Percentiles rank a stretch among this genome's conserved stretches.
Conservation (phyloP, 1,140 invertebrate genomes). For the Triops longicaudatus region DNA sequence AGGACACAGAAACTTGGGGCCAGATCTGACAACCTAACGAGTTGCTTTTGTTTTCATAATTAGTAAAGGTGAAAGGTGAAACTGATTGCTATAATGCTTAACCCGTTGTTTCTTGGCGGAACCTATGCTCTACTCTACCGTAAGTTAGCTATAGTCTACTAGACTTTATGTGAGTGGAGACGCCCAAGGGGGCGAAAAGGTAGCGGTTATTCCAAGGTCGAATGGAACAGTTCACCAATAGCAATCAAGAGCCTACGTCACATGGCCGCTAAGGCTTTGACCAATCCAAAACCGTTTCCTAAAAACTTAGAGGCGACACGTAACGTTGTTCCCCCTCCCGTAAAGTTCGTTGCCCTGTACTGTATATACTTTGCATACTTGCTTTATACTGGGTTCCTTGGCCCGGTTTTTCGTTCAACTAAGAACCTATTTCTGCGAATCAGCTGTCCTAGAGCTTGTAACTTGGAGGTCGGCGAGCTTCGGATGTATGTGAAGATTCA, state of each 20-base stretch:
- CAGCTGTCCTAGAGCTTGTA: background rate
- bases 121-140: slow-evolving; percentile 7
- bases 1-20: background rate
- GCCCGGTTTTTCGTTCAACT: background rate
- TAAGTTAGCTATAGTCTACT: slow-evolving; percentile 8
- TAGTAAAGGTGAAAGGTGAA: background rate
- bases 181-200: slow-evolving; percentile 13
- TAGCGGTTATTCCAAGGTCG: slow-evolving; percentile 14
- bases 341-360: slow-evolving; percentile 1
- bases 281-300: background rate
- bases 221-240: slow-evolving; percentile 15
- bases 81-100: background rate
- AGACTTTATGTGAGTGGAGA: slow-evolving; percentile 7
- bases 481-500: background rate
- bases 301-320: background rate
- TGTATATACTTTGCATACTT: background rate
- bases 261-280: background rate
- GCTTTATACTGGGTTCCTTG: background rate
- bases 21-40: background rate
- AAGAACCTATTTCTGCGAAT: background rate
- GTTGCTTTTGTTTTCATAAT: background rate
- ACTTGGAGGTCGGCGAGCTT: background rate
- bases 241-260: background rate
- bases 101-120: background rate
- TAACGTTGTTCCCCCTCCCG: background rate